Evolutionary conservation across 2,113 vertebrate species (phyloP).

Genomic region (Otis tarda): DNA sequence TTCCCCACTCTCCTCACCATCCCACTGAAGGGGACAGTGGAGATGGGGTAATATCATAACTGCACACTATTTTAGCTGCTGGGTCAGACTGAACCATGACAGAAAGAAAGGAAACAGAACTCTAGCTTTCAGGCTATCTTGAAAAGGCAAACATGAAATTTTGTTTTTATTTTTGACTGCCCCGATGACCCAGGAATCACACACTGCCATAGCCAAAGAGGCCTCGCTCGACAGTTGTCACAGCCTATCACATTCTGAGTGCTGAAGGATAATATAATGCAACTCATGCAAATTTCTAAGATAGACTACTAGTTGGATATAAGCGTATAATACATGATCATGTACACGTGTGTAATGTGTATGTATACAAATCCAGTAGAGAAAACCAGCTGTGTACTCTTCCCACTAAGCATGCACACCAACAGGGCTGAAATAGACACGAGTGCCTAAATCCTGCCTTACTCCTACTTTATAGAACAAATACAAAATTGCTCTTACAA

Average conservation of each 20-base stretch:
- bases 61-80: too few relatives aligned
- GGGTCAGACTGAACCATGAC: too few relatives aligned
- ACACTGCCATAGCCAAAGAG: not conserved
- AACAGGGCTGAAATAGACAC: not conserved
- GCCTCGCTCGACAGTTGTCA: not conserved
- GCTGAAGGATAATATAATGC: not conserved
- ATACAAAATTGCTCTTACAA: not conserved
- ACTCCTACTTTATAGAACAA: not conserved
- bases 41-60: too few relatives aligned
- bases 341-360: accelerated
- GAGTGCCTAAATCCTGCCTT: not conserved
- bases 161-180: not conserved
- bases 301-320: not conserved
- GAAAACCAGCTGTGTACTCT: accelerated
- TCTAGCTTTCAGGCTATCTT: not conserved
- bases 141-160: not conserved
- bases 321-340: not conserved
- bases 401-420: accelerated
- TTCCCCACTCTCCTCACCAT: too few relatives aligned
- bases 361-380: not conserved
- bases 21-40: too few relatives aligned
- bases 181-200: not conserved
- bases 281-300: not conserved
- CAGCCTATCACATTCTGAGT: not conserved
- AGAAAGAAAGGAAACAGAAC: not conserved